A percentile compares a stretch with the other conserved stretches of the same genome.
These are phyloP conservation scores for Carcinoscorpius rotundicauda DNA, from an alignment of 1,140 invertebrate genomes.

Conservation along the genomic window DNA sequence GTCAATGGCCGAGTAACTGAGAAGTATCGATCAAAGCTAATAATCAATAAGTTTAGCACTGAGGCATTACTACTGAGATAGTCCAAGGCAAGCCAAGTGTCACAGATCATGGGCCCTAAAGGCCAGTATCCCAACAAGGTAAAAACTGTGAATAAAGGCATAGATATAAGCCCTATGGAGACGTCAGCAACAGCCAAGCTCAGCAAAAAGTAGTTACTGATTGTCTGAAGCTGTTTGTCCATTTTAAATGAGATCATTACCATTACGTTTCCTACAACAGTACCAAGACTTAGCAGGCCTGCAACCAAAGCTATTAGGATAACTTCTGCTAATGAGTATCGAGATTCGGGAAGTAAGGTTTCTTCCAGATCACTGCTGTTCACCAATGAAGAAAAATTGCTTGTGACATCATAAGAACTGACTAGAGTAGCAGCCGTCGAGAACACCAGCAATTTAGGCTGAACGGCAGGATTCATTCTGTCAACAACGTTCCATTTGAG, in stretches of 20 bases:
- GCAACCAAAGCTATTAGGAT: conserved; percentile 20
- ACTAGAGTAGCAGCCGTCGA: too few relatives aligned
- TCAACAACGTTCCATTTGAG: too few relatives aligned
- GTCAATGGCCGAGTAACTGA: conserved; percentile 44
- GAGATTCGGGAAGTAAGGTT: not conserved
- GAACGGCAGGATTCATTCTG: too few relatives aligned
- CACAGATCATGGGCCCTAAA: conserved; percentile 33
- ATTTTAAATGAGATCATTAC: conserved; percentile 43
- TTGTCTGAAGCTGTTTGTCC: conserved; percentile 43
- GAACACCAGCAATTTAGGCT: too few relatives aligned
- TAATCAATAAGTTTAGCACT: conserved; percentile 35
- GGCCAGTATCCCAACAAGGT: conserved; percentile 28
- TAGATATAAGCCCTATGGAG: conserved; percentile 31
- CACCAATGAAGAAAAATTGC: too few relatives aligned
- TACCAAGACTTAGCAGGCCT: conserved; percentile 25
- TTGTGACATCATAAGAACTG: too few relatives aligned
- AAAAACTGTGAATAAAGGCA: conserved; percentile 27
- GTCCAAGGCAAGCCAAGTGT: conserved; percentile 38
- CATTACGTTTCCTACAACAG: conserved; percentile 39
- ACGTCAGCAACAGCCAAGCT: conserved; percentile 35
- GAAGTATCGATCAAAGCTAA: conserved; percentile 41
- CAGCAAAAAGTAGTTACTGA: conserved; percentile 45
- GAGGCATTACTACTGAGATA: conserved; percentile 38
- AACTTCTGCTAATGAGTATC: conserved; percentile 16
- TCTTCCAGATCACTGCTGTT: too few relatives aligned